Conservation (phyloP, 2,797 vertebrate species). For the Poecilia picta region DNA sequence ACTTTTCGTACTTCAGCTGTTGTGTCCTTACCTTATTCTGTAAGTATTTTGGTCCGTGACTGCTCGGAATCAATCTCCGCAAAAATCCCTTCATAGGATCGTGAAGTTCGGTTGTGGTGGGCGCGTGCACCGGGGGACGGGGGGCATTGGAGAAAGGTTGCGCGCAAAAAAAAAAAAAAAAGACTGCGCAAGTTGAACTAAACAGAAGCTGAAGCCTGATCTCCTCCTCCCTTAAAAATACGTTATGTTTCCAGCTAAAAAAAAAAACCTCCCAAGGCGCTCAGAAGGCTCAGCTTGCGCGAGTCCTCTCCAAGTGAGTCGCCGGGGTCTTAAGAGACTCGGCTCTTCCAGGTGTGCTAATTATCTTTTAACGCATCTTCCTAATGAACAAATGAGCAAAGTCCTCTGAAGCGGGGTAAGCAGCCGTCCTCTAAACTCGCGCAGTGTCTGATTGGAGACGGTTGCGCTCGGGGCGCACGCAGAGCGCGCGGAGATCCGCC, state of each 20-base stretch:
- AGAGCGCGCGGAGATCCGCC: constrained; percentile 40
- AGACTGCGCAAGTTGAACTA: constrained; percentile 33
- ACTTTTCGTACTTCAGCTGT: neutral
- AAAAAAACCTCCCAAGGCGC: constrained; percentile 18
- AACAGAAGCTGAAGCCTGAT: constrained; percentile 42
- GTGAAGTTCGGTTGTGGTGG: constrained; percentile 49
- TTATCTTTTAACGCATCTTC: neutral
- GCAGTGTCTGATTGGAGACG: constrained; percentile 21
- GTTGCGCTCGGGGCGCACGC: constrained; percentile 53
- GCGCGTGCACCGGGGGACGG: constrained; percentile 24
- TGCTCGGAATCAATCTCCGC: constrained; percentile 49
- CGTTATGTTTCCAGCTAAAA: constrained; percentile 53
- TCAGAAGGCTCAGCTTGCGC: no score
- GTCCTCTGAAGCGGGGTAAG: neutral
- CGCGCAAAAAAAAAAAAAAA: constrained; percentile 20
- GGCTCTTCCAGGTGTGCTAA: constrained; percentile 21
- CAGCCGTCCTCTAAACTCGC: constrained; percentile 41
- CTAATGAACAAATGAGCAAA: neutral
- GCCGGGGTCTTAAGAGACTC: constrained; percentile 18
- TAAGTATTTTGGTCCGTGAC: constrained; percentile 47
- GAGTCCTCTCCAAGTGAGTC: constrained; percentile 55
- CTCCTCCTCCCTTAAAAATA: constrained; percentile 31
- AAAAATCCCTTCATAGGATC: constrained; percentile 51
- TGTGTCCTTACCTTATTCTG: constrained; percentile 64
- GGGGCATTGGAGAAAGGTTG: constrained; percentile 40